Evolutionary conservation across 2,888 invertebrate genomes (phyloP), one percentile per base, ranked within the genome.

Genomic region (Bunonema sp.): DNA sequence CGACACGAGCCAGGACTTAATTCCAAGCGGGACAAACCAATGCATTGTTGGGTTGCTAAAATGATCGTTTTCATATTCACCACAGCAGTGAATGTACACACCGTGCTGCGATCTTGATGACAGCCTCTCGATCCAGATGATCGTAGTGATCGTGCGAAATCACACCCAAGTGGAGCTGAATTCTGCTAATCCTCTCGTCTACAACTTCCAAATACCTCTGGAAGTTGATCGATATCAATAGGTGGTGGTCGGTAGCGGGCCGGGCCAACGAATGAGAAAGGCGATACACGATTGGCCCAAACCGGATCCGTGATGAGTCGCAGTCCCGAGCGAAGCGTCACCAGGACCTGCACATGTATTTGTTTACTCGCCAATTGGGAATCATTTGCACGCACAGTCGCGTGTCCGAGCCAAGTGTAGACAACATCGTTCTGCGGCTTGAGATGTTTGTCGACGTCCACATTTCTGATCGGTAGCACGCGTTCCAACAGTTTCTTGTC

Each of bases 261-360:
- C 3, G 71, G 69, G 19, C 71, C 72, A 22, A 63, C 37, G 21
- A 59, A 59, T 30, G 57, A 54, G 10, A 67, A 45, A 5, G 70
- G 69, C 7, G 71, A 70, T 30, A 69, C 69, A 12, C 70, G 48
- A 0, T 65, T 48, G 36, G 70, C 44, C 61, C 72, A 74, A 12
- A 75, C 61, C 3, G 75, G 75, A 53, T 76, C 75, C 2, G 73
- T 73, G n/a, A 75, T 56, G 30, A 76, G n/a, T n/a, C n/a, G n/a
- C n/a, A n/a, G n/a, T n/a, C n/a, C n/a, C n/a, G n/a, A n/a, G n/a
- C n/a, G n/a, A n/a, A n/a, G n/a, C n/a, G n/a, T n/a, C n/a, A n/a
- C n/a, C n/a, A n/a, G n/a, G n/a, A n/a, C n/a, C n/a, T n/a, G n/a
- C n/a, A n/a, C n/a, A n/a, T n/a, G n/a, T n/a, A n/a, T n/a, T n/a